Percentiles rank a stretch among this genome's conserved stretches.
These are phyloP conservation scores for Aldrovandia affinis DNA, from an alignment of 2,797 vertebrate species.

Conservation along the genomic window DNA sequence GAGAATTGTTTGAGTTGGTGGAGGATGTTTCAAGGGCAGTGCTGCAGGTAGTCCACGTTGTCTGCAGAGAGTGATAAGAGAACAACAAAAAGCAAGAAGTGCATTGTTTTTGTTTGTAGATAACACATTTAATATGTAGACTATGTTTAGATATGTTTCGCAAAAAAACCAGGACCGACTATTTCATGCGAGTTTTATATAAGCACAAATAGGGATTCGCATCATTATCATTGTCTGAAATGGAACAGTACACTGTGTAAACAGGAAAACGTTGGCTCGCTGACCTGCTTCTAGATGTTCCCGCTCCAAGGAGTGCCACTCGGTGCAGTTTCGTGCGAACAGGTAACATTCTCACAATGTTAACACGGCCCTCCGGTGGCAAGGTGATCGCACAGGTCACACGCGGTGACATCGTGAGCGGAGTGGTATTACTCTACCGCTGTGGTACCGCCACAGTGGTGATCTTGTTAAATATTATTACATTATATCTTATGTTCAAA, in stretches of 20 bases:
- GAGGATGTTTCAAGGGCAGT: slow-evolving; percentile 63
- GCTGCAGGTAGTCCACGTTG: slow-evolving; percentile 42
- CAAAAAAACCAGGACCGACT: neutral
- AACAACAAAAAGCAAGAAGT: slow-evolving; percentile 28
- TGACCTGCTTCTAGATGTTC: neutral
- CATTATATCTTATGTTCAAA: neutral
- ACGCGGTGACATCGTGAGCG: neutral
- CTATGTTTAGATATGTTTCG: neutral
- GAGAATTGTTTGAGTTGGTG: slow-evolving; percentile 52
- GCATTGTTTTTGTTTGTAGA: neutral
- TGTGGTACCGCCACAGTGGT: neutral
- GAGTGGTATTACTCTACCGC: neutral
- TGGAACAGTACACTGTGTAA: neutral
- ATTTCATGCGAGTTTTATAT: neutral
- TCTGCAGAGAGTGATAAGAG: slow-evolving; percentile 33
- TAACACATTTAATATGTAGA: neutral
- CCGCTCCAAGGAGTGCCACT: neutral
- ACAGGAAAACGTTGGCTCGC: neutral
- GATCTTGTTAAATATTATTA: neutral
- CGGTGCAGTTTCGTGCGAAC: neutral
- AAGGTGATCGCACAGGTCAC: neutral
- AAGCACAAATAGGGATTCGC: neutral
- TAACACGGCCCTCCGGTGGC: neutral
- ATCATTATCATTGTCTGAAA: neutral
- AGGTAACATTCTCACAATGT: neutral